Percentiles rank a stretch among this genome's conserved stretches.
phyloP scores from a whole-genome alignment of 2,113 vertebrate genomes.

The Sceloporus tristichus region DNA sequence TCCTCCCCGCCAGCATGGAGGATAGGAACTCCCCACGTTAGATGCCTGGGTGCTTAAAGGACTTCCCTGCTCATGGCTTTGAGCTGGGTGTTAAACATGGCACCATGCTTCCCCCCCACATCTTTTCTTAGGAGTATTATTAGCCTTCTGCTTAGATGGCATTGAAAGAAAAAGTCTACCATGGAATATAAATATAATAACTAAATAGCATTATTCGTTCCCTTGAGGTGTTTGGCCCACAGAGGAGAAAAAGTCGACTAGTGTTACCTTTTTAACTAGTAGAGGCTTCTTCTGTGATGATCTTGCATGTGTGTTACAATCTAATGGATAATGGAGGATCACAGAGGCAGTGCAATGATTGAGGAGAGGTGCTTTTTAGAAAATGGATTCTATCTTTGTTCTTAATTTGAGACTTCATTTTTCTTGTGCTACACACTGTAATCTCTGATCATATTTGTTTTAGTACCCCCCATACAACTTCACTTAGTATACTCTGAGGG shows the following conservation, averaged over 20 bases:
- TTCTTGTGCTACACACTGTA: not conserved
- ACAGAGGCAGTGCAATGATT: not conserved
- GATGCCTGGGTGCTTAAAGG: fast-evolving
- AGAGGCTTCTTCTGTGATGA: not conserved
- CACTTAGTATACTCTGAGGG: too few relatives aligned
- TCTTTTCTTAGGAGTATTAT: slow-evolving; percentile 2
- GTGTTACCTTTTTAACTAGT: not conserved
- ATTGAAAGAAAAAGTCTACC: not conserved
- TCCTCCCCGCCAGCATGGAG: not conserved
- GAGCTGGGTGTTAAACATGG: not conserved
- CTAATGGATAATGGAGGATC: not conserved
- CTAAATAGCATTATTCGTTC: not conserved
- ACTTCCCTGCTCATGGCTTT: not conserved
- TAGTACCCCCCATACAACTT: too few relatives aligned
- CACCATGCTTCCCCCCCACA: not conserved
- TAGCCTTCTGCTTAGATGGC: not conserved
- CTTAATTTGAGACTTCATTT: not conserved
- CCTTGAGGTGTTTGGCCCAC: not conserved
- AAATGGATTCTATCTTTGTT: not conserved
- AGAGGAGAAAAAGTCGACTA: not conserved
- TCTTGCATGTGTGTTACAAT: not conserved
- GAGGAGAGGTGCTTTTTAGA: not conserved
- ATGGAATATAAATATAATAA: slow-evolving; percentile 4
- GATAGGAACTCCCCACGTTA: slow-evolving; percentile 9
- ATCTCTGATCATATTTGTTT: not conserved